Evolutionary conservation across 1,140 invertebrate species (phyloP), one percentile per base, ranked within the genome.

Genomic region (Hycleus phaleratus): DNA sequence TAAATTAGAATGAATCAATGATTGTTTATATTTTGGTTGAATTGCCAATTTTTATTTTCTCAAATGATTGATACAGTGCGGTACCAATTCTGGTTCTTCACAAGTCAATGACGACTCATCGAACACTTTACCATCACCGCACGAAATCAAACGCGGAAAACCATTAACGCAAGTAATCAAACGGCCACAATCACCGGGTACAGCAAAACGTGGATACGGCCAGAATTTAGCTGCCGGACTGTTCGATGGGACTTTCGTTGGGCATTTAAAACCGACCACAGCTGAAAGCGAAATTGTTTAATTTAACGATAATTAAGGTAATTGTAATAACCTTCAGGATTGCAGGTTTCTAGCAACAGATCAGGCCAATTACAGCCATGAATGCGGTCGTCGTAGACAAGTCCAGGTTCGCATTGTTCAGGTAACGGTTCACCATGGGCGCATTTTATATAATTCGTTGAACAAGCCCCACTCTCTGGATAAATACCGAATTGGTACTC

Each of bases 351-450:
- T 42, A 90, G 74, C 1, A 95, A 79, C 47, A 91, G 82, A 79
- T 96, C 93, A 7, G 93, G 91, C 92, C 92, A 96, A 70, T 95
- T 93, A 80, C 93, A 96, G 24, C 83, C 83, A 67, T 95, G 92
- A 46, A 81, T 91, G 60, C 87, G 86, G 24, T 89, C 85, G 68
- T 95, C 91, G 72, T 95, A 96, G 24, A 85, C 91, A 43, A 95
- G 77, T 3, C 93, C 93, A 0, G 90, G 81, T 45, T 91, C 89
- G 74, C 93, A 95, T 8, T 86, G 82, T 61, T 85, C 82, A 46
- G 88, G 82, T 56, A 86, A 79, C 0, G 91, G 87, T 44, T 88
- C 80, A 2, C 92, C 93, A 68, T 87, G 85, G 7, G 83, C 85
- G 69, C 93, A 96, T 73, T 91, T 93, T 52, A 89, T 80, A 75